phyloP scores from a whole-genome alignment of 1,140 invertebrate species.

The Macrotrachela quadricornifera region DNA sequence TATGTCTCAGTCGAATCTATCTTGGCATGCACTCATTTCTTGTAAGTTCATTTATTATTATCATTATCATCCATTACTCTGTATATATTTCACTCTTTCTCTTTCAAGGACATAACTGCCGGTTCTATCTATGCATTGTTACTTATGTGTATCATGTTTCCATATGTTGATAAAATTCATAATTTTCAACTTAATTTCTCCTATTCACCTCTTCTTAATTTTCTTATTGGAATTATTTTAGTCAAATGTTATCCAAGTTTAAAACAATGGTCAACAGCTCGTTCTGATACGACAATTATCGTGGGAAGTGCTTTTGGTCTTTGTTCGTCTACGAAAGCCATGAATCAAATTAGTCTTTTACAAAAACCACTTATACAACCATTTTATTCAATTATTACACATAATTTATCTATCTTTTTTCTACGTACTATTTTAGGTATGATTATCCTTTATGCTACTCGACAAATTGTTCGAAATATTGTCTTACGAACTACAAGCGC shows the following conservation, averaged over 20 bases:
- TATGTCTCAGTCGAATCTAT: constrained; percentile 62
- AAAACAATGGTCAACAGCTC: constrained; percentile 28
- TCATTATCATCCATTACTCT: no score
- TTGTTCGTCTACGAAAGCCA: constrained; percentile 53
- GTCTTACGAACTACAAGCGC: constrained; percentile 46
- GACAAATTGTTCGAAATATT: constrained; percentile 44
- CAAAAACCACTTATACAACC: constrained; percentile 35
- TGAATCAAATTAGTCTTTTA: constrained; percentile 51
- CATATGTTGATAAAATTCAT: constrained; percentile 49
- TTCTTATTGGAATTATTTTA: constrained; percentile 41
- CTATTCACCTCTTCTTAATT: constrained; percentile 43
- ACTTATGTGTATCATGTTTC: constrained; percentile 48
- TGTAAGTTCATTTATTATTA: no score
- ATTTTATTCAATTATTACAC: constrained; percentile 34
- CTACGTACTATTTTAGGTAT: constrained; percentile 52
- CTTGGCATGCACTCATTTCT: constrained; percentile 47
- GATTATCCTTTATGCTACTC: constrained; percentile 42
- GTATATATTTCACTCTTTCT: no score
- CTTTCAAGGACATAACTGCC: constrained; percentile 19
- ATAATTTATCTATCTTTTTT: no score
- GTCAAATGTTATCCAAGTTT: constrained; percentile 44
- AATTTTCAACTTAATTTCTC: constrained; percentile 44
- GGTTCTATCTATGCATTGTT: constrained; percentile 39
- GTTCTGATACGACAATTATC: constrained; percentile 63
- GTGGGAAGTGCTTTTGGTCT: constrained; percentile 50